Percentiles rank a stretch among this genome's conserved stretches.
Evolutionary conservation across 1,140 invertebrate genomes (phyloP).

Genomic region (Micrasema longulum): DNA sequence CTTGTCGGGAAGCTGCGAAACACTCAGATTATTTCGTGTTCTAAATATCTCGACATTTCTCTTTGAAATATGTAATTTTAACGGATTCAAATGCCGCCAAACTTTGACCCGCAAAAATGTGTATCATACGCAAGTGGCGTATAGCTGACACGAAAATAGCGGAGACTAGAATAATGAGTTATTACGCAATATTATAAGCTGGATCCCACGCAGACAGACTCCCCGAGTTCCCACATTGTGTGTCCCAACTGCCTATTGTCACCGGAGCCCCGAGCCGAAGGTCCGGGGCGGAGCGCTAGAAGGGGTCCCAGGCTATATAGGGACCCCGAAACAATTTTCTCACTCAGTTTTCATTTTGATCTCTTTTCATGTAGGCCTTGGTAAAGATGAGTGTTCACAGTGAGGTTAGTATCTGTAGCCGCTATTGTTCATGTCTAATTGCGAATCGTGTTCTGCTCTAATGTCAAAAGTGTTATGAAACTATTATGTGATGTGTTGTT

Average conservation of each 20-base stretch:
- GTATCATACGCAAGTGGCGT: constrained; percentile 40
- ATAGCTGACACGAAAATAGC: constrained; percentile 43
- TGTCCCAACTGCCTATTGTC: constrained; percentile 47
- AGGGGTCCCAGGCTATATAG: constrained; percentile 52
- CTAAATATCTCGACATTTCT: neutral
- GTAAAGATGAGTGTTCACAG: constrained; percentile 51
- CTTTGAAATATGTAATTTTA: neutral
- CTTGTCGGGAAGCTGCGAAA: neutral
- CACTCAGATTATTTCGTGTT: neutral
- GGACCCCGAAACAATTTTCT: constrained; percentile 39
- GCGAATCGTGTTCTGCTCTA: constrained; percentile 39
- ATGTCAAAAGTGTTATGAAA: constrained; percentile 41
- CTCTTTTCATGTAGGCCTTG: constrained; percentile 53
- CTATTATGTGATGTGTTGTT: constrained; percentile 22
- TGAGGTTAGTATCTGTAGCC: constrained; percentile 50
- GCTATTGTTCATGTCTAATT: constrained; percentile 44
- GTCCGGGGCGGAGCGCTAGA: constrained; percentile 17
- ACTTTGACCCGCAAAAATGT: constrained; percentile 50
- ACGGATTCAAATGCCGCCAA: constrained; percentile 30
- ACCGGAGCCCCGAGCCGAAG: constrained; percentile 38
- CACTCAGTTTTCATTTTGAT: constrained; percentile 48
- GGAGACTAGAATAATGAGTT: constrained; percentile 40
- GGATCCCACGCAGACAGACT: constrained; percentile 50
- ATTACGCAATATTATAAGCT: constrained; percentile 43
- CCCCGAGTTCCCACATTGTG: constrained; percentile 43